Conservation (phyloP, 2,113 vertebrate species). For the Melanotaenia duboulayi region DNA sequence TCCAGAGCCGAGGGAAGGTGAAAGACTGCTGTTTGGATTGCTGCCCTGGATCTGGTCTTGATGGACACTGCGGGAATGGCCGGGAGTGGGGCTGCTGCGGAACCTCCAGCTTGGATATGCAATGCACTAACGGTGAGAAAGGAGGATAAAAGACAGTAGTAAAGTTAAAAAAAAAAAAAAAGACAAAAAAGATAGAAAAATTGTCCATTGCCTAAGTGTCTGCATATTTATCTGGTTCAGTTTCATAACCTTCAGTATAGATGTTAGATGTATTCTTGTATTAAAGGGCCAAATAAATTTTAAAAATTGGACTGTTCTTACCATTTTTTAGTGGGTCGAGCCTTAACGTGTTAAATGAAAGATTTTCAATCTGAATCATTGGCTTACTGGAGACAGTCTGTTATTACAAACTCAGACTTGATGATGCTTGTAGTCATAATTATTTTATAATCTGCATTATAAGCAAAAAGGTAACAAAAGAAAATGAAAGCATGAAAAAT, state of each 20-base stretch:
- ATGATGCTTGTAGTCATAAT: not conserved
- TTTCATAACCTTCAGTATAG: not conserved
- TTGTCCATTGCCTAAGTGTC: not conserved
- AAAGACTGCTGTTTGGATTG: conserved; percentile 90
- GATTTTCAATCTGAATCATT: not conserved
- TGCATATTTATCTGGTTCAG: not conserved
- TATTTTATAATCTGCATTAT: not conserved
- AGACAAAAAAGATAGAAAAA: too few relatives aligned
- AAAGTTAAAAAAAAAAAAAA: not conserved
- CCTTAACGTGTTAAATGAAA: too few relatives aligned
- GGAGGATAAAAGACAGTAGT: not conserved
- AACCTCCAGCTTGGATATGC: conserved; percentile 78
- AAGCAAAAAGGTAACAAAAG: not conserved
- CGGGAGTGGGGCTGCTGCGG: conserved; percentile 82
- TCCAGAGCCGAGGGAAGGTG: conserved; percentile 85
- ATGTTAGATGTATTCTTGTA: not conserved
- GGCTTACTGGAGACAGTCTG: not conserved
- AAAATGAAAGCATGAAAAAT: not conserved
- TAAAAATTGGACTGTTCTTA: too few relatives aligned
- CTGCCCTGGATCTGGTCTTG: conserved; percentile 73
- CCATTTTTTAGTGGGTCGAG: too few relatives aligned
- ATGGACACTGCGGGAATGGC: conserved; percentile 79
- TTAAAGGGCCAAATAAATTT: too few relatives aligned
- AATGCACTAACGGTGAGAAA: conserved; percentile 86
- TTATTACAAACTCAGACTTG: not conserved